Evolutionary conservation across 2,797 vertebrate genomes (phyloP), one percentile per base, ranked within the genome.

Genomic region (Prunella strophiata): DNA sequence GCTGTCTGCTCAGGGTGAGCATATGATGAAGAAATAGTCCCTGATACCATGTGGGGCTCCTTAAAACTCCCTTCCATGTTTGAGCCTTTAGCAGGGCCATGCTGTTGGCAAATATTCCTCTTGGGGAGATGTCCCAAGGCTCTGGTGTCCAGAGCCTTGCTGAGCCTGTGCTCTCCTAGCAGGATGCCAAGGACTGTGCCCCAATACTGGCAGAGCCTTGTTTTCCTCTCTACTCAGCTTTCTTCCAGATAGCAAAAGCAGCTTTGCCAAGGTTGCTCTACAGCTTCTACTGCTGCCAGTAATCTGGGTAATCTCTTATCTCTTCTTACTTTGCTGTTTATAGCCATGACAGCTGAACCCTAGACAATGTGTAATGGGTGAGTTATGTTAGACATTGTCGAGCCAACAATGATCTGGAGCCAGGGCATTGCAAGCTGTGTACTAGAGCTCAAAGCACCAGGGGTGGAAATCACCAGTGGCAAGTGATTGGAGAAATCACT

Each of bases 341-440:
- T 84, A 93, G 76, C 72, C 70, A 63, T 50, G 91, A 92, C 82
- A 93, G 89, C 70, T 16, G 9, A 85, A 76, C 42, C 40, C 74
- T 59, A 93, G 88, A 93, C 93, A 83, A 91, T 77, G 79, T 93
- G 92, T 94, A 96, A 96, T 96, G 85, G 66, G 58, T 94, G 92
- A 96, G 93, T 94, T 96, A 91, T 89, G 92, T 65, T 85, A 67
- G 55, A 78, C 2, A 2, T 17, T 1, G 10, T 73, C 0, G 8
- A 85, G 84, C 92, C 94, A 95, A 79, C 34, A 75, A 4, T 51
- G 61, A 80, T 82, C 43, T 78, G 86, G 74, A 92, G 66, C 65
- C 85, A 83, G 82, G 55, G 50, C 72, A 78, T 4, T 80, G 58
- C n/a, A 17, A 70, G 54, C 76, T 83, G 30, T 61, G 45, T 30